Evolutionary conservation across 1,140 invertebrate species (phyloP), one percentile per base, ranked within the genome.

Genomic region (Rhopalosiphum padi): DNA sequence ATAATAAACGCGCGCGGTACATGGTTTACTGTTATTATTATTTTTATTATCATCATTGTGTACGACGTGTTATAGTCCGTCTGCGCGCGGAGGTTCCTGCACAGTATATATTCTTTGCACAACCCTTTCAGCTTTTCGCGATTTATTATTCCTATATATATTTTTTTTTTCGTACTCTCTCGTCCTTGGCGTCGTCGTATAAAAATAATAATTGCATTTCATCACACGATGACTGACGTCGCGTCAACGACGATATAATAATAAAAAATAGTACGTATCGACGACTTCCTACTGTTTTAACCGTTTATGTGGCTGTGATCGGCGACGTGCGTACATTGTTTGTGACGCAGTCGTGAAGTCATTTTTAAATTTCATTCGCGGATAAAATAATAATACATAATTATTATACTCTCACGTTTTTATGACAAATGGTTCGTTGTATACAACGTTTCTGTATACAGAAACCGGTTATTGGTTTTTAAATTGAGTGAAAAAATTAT

Each of bases 231-330:
- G 60, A n/a, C 15, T 51, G 48, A 51, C 48, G 48, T 48, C 48
- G 48, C 15, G 48, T 51, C 60, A n/a, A 18, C 60, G 60, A n/a
- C 60, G 60, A 68, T 68, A 68, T n/a, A 68, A n/a, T 68, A 68
- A 68, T n/a, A 60, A 9, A 60, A 30, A 30, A 60, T 83, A 37
- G 35, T 35, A 1, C n/a, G 87, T 89, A 41, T 90, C 88, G 35
- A n/a, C 37, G 86, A 90, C 88, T 90, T 90, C 88, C 88, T 53
- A 90, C 88, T 90, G 88, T 90, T 90, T 25, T 43, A n/a, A n/a
- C 60, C 22, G 37, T 41, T 43, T 23, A 37, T 41, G 37, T 23
- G 22, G 23, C 23, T 30, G 23, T 11, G 3, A 85, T 85, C 22
- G 82, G 7, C 83, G 2, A 23, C 60, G 37, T 85, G 82, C 77